Evolutionary conservation across 2,888 invertebrate species (phyloP).

Genomic region (Eutolmus rufibarbis): DNA sequence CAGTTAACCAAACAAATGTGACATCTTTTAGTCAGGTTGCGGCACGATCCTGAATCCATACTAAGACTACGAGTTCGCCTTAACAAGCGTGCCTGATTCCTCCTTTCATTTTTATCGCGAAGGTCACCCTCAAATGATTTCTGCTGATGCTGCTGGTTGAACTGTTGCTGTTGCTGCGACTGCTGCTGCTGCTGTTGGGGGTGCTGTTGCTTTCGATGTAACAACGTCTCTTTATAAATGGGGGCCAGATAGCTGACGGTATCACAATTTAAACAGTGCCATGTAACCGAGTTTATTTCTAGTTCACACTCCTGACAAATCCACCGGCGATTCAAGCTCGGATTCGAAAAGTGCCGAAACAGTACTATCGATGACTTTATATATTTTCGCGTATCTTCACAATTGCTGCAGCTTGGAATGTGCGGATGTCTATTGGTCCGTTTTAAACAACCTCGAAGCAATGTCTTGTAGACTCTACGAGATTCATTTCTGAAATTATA

Average conservation of each 20-base stretch:
- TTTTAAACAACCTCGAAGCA: constrained; percentile 60
- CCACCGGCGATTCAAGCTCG: constrained; percentile 62
- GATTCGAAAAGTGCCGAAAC: constrained; percentile 62
- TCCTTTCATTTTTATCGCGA: constrained; percentile 49
- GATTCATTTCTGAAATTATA: constrained; percentile 58
- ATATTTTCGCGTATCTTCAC: constrained; percentile 61
- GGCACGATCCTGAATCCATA: constrained; percentile 59
- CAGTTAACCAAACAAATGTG: constrained; percentile 63
- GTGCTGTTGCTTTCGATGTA: constrained; percentile 48
- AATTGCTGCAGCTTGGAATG: constrained; percentile 57
- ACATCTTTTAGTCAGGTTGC: constrained; percentile 56
- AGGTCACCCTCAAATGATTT: constrained; percentile 50
- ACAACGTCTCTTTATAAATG: constrained; percentile 62
- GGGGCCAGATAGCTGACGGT: constrained; percentile 62
- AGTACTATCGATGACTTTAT: constrained; percentile 60
- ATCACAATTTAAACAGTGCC: constrained; percentile 63
- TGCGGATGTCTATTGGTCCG: constrained; percentile 60
- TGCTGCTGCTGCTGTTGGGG: constrained; percentile 42
- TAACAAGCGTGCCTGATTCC: constrained; percentile 51
- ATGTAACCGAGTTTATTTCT: constrained; percentile 63
- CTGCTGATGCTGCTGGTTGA: constrained; percentile 45
- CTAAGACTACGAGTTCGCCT: constrained; percentile 61
- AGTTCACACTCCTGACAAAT: constrained; percentile 61
- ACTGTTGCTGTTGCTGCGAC: constrained; percentile 13
- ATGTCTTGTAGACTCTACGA: constrained; percentile 60